phyloP scores from a whole-genome alignment of 2,113 vertebrate species.

The Platichthys stellatus region DNA sequence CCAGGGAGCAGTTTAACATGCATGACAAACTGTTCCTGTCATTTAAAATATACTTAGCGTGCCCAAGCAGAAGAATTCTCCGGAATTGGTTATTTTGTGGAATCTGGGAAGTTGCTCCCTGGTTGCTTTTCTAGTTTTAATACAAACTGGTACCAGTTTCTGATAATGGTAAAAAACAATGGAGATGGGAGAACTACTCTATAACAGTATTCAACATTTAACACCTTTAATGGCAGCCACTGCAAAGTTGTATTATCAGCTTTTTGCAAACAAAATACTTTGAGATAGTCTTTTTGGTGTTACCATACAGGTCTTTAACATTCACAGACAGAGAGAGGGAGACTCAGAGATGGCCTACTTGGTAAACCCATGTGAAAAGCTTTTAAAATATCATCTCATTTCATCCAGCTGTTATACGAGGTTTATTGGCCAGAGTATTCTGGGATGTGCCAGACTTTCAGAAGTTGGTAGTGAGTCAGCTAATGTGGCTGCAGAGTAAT shows the following conservation, averaged over 20 bases:
- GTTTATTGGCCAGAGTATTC: slow-evolving; percentile 60
- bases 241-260: not conserved
- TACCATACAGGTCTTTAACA: slow-evolving; percentile 4
- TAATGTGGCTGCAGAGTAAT: slow-evolving; percentile 50
- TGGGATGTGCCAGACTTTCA: slow-evolving; percentile 58
- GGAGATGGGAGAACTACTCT: not conserved
- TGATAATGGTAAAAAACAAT: slow-evolving; percentile 19
- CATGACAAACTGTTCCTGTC: slow-evolving; percentile 32
- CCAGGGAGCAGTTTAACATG: not conserved
- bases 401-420: slow-evolving; percentile 64
- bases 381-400: slow-evolving; percentile 70
- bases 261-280: slow-evolving; percentile 5
- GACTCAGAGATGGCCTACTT: slow-evolving; percentile 16
- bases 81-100: slow-evolving; percentile 26
- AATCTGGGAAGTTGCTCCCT: slow-evolving; percentile 18
- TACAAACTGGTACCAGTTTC: not conserved
- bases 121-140: slow-evolving; percentile 28
- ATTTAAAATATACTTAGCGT: slow-evolving; percentile 32
- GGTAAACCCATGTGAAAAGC: slow-evolving; percentile 53
- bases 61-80: slow-evolving; percentile 7
- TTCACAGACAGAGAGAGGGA: slow-evolving; percentile 31
- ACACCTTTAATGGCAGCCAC: not conserved
- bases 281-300: not conserved
- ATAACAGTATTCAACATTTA: not conserved
- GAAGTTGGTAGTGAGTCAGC: slow-evolving; percentile 70